Evolutionary conservation across 2,113 vertebrate species (phyloP), one percentile per base, ranked within the genome.

Genomic region (Stictonetta naevosa): DNA sequence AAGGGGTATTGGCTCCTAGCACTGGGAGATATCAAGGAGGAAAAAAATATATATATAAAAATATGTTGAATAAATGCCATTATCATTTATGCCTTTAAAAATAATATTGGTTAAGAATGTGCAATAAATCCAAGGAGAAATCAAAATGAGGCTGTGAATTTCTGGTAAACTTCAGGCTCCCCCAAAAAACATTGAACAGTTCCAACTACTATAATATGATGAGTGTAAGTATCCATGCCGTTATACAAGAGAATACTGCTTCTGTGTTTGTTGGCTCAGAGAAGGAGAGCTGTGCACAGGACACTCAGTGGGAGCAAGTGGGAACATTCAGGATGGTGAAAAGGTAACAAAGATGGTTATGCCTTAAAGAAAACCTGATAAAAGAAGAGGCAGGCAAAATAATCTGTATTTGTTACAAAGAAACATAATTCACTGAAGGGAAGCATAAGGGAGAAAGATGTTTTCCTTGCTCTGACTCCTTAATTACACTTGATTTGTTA

Each of bases 401-500:
- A 55, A 66, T 69, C 11, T 11, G 3, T 73, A 9, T 55, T 62
- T 29, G 75, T 95, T 64, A 48, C 8, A 36, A 83, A 83, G 46
- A 86, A 83, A 68, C 77, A 33, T 8, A 44, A 72, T 66, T 50
- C 28, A 19, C 66, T 82, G 10, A 28, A 72, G 31, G 11, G 31
- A 83, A 90, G 80, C 9, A 44, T 48, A 77, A 59, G 21, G 28
- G 25, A 48, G 25, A 59, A 72, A 84, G 38, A 69, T 40, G 13
- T 55, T 91, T 91, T 48, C 62, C 40, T 73, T 96, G n/a, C 31
- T 88, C 69, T 85, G 81, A 62, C 31, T 94, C 86, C 74, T 92
- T 94, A 95, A 92, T 90, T 93, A 66, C 62, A 69, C 62, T 92
- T 92, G 44, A 94, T 93, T 90, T 89, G 71, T 69, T 73, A 94